Evolutionary conservation across 2,797 vertebrate genomes (phyloP), one percentile per base, ranked within the genome.

Genomic region (Emydoidea blandingii): DNA sequence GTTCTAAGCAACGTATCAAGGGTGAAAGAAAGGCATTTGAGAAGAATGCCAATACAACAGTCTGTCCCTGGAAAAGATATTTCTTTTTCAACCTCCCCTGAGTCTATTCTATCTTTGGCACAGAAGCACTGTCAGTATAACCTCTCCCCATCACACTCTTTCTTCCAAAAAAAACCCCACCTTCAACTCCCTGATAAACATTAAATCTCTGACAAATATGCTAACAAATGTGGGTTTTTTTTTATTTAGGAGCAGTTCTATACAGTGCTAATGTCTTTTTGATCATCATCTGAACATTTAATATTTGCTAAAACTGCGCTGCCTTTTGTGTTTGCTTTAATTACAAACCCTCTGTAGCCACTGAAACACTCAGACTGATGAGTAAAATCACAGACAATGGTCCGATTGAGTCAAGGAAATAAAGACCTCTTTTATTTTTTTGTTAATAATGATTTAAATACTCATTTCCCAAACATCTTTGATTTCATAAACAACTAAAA

Each of bases 371-470:
- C 0, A 0, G 85, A 57, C 87, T 90, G 83, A 81, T 90, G n/a
- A 83, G 68, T 85, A 88, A 86, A 96, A 87, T 91, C 2, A 0
- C 86, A 90, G n/a, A 14, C 86, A 81, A 87, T 81, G 53, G 4
- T 54, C 37, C 12, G 0, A 47, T 12, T 57, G 57, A 41, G 2
- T 0, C 79, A 76, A 85, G 53, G 53, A 34, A 90, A 94, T 34
- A 31, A 59, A 91, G 65, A 85, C 82, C 91, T 16, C 18, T 59
- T 44, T 88, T 89, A 92, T 96, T 97, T 96, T 79, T 94, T 79
- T 8, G 47, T 92, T 97, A 98, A 97, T 97, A 92, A 92, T 95
- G 95, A 83, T 97, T 97, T 93, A 95, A 94, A 88, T 95, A 96
- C 92, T 95, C 91, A 83, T 97, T 96, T 97, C 97, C 97, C 92